A percentile compares a stretch with the other conserved stretches of the same genome.
Evolutionary conservation across 2,797 vertebrate genomes (phyloP).

Genomic region (Liasis olivaceus): DNA sequence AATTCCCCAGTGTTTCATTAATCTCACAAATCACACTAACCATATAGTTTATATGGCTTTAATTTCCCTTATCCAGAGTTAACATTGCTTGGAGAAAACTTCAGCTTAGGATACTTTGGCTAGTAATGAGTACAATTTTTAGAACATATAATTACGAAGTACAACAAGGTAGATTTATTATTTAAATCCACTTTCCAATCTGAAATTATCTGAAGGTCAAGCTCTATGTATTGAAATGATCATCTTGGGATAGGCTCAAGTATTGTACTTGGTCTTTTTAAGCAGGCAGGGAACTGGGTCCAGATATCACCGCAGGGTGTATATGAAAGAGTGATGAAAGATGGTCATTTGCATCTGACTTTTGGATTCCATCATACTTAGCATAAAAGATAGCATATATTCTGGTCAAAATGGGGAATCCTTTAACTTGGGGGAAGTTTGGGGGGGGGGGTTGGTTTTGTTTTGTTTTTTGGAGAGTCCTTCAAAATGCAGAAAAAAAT

Average conservation of each 20-base stretch:
- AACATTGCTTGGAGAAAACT: conserved; percentile 57
- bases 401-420: neutral
- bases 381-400: neutral
- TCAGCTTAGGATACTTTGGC: conserved; percentile 53
- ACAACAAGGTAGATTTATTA: conserved; percentile 43
- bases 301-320: neutral
- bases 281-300: neutral
- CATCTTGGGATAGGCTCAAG: neutral
- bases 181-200: conserved; percentile 34
- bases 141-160: conserved; percentile 38
- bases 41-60: conserved; percentile 46
- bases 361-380: neutral
- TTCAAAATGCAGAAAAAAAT: neutral
- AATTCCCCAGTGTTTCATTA: conserved; percentile 44
- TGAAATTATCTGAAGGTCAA: conserved; percentile 34
- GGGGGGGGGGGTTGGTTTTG: too few relatives aligned
- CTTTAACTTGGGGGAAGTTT: neutral
- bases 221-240: neutral
- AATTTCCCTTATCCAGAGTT: conserved; percentile 59
- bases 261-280: neutral
- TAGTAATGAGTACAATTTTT: conserved; percentile 53
- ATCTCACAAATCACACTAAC: conserved; percentile 40
- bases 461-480: neutral
- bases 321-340: neutral
- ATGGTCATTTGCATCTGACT: neutral